Evolutionary conservation across 2,888 invertebrate genomes (phyloP), one percentile per base, ranked within the genome.

Genomic region (Pterostichus madidus): DNA sequence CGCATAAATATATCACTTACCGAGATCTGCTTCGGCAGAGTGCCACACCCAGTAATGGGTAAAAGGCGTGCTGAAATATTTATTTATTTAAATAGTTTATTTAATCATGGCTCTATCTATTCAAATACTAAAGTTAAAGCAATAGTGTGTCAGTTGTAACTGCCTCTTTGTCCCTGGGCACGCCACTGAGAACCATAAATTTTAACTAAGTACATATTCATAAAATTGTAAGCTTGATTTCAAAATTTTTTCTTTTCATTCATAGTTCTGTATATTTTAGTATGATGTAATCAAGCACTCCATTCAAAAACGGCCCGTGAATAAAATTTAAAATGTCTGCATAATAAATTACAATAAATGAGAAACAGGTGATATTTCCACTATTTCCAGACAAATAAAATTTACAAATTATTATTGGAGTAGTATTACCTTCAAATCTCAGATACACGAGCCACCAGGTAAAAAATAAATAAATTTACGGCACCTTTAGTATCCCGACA

Each of bases 381-480:
- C 2, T 49, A 31, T 32, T 64, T 5, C 64, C 64, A 59, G 59
- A 59, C 59, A 24, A 31, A 59, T 59, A 59, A 59, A 59, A 59
- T 31, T 24, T 59, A 64, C 64, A 64, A 64, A 64, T 13, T 11
- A 64, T 64, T 13, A 39, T 49, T n/a, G 49, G 56, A 13, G 8
- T 56, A 56, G 17, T 24, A 13, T 71, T 39, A 39, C 68, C 68
- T 71, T 71, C 68, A 71, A 44, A 71, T 15, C 17, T 71, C 15
- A 39, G 46, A n/a, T 13, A 44, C 13, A 17, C 32, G 31, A 35
- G 64, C 32, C 10, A 59, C 10, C 59, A 31, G 31, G 31, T 59
- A 64, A 64, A 7, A n/a, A 35, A n/a, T 13, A 49, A 35, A 32
- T 31, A 64, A 71, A 44, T 71, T 71, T 71, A 71, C 68, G 44